Conservation (phyloP, 2,797 vertebrate species). For the Eupleurogrammus muticus region DNA sequence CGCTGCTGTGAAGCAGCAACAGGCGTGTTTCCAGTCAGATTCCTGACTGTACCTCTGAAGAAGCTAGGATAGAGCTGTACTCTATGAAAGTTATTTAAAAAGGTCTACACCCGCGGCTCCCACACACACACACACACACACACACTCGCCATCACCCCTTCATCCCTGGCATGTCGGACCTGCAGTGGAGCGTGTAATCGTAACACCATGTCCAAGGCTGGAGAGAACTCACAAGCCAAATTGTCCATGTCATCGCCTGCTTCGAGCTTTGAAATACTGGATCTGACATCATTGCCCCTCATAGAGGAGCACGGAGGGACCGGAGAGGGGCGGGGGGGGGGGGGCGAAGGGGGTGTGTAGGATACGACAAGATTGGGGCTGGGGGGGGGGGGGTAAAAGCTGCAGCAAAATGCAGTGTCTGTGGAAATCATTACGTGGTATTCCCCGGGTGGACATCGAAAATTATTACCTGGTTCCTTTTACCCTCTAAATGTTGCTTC, state of each 20-base stretch:
- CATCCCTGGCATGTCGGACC: constrained; percentile 80
- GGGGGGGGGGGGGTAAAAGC: constrained; percentile 45
- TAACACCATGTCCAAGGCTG: constrained; percentile 89
- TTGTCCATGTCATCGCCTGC: constrained; percentile 91
- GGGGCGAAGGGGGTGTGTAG: constrained; percentile 9
- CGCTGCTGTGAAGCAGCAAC: constrained; percentile 10
- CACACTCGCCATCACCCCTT: constrained; percentile 83
- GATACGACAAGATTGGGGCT: constrained; percentile 60
- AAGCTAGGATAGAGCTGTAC: constrained; percentile 75
- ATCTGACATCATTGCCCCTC: constrained; percentile 83
- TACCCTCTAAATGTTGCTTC: constrained; percentile 84
- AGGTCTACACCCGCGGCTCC: constrained; percentile 77
- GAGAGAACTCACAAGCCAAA: constrained; percentile 92
- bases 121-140: too few species aligned
- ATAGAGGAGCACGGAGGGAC: constrained; percentile 54
- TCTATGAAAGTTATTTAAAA: constrained; percentile 80
- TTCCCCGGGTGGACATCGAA: constrained; percentile 86
- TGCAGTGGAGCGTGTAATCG: constrained; percentile 89
- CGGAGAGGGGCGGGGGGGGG: constrained; percentile 14
- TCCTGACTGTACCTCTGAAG: constrained; percentile 32
- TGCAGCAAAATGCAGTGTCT: constrained; percentile 83
- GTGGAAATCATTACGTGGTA: constrained; percentile 85
- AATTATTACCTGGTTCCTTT: constrained; percentile 89
- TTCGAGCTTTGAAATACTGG: constrained; percentile 88
- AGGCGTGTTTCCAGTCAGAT: constrained; percentile 41